These are phyloP conservation scores for Malaclemys terrapin DNA, from an alignment of 2,113 vertebrate genomes.

Conservation along the genomic window DNA sequence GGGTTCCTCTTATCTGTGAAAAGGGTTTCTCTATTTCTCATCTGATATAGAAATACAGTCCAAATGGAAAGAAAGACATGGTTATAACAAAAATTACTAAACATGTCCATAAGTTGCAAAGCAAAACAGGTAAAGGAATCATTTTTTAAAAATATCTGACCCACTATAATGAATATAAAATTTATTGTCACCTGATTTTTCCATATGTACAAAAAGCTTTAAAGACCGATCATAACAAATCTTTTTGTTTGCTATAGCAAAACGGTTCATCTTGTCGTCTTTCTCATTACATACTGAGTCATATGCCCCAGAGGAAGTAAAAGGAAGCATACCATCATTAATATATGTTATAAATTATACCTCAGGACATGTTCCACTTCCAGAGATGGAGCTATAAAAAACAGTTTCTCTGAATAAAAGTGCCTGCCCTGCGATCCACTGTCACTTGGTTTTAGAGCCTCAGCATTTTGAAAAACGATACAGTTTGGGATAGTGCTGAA, in stretches of 20 bases:
- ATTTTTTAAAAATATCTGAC: not conserved
- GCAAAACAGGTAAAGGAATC: not conserved
- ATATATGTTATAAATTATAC: constrained; percentile 47
- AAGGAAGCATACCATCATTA: constrained; percentile 38
- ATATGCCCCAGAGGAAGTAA: constrained; percentile 17
- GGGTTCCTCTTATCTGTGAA: not conserved
- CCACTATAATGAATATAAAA: not conserved
- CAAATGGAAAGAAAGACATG: not conserved
- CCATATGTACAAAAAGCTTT: not conserved
- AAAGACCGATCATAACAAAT: not conserved
- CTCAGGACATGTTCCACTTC: constrained; percentile 45
- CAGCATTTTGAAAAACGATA: constrained; percentile 5
- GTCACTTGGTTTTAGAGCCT: constrained; percentile 27
- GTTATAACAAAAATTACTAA: not conserved
- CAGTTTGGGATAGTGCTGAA: not conserved
- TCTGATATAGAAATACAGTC: not conserved
- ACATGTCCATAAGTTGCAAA: not conserved
- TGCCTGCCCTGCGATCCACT: not conserved
- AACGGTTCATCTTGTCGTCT: not conserved
- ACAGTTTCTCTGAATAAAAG: constrained; percentile 38
- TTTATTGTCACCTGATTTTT: not conserved
- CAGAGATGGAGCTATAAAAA: constrained; percentile 38
- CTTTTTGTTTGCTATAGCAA: not conserved
- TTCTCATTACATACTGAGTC: not conserved
- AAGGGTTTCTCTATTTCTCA: not conserved